These are phyloP conservation scores for Tetrapedia diversipes DNA, from an alignment of 2,888 invertebrate genomes.

Conservation along the genomic window DNA sequence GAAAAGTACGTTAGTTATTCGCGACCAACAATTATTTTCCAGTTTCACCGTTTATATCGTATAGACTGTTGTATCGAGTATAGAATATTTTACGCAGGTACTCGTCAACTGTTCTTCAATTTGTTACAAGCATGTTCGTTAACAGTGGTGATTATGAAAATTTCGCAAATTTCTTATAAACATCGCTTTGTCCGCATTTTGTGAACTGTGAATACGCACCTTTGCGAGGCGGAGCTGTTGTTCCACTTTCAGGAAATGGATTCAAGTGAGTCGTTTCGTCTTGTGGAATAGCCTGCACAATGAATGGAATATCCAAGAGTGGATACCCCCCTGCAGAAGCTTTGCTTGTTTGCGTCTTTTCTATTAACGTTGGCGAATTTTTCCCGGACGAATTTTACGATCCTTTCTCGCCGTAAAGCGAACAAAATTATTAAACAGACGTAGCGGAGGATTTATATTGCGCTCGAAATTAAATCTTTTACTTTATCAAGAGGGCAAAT, in stretches of 20 bases:
- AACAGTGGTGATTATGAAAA: no score
- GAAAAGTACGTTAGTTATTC: no score
- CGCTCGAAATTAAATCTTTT: not conserved
- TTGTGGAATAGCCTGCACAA: conserved; percentile 12
- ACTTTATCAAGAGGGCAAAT: not conserved
- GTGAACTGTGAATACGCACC: no score
- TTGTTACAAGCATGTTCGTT: no score
- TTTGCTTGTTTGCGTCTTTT: not conserved
- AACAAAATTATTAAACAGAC: not conserved
- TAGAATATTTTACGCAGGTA: no score
- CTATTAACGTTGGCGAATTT: conserved; percentile 4
- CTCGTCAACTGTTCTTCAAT: no score
- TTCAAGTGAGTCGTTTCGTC: conserved; percentile 14
- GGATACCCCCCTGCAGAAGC: conserved; percentile 7
- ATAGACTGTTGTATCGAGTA: no score
- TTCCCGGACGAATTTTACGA: not conserved
- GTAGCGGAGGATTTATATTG: not conserved
- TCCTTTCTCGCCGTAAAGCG: not conserved
- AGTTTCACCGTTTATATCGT: no score
- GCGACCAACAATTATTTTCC: no score
- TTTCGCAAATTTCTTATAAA: no score
- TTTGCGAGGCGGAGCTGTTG: conserved; percentile 8
- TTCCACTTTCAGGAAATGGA: conserved; percentile 36
- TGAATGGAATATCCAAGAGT: conserved; percentile 25
- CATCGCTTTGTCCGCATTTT: no score